Conservation (phyloP, 2,113 vertebrate genomes). For the Mola mola region DNA sequence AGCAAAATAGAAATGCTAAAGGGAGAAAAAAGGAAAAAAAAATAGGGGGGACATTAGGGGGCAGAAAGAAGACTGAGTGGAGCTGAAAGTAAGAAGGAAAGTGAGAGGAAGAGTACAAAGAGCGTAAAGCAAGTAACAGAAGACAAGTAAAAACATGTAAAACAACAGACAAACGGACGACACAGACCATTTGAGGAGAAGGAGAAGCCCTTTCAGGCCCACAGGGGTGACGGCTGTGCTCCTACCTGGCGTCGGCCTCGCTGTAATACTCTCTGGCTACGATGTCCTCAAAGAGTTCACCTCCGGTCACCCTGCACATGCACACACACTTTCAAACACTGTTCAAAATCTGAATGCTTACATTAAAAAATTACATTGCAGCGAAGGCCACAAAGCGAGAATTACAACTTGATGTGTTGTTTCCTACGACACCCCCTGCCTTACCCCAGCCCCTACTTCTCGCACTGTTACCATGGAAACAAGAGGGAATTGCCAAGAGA, state of each 20-base stretch:
- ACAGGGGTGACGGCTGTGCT: not conserved
- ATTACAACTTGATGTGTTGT: constrained; percentile 16
- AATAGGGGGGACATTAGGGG: too few relatives aligned
- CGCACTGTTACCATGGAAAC: constrained; percentile 73
- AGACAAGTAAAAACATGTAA: not conserved
- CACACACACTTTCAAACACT: constrained; percentile 26
- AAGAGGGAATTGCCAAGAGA: constrained; percentile 61
- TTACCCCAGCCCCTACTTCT: constrained; percentile 17
- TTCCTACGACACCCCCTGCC: constrained; percentile 9
- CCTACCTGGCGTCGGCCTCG: constrained; percentile 83
- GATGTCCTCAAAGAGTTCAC: constrained; percentile 84
- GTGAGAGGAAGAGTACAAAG: not conserved
- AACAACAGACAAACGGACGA: constrained; percentile 18
- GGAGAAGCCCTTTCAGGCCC: constrained; percentile 17
- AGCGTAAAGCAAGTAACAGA: not conserved
- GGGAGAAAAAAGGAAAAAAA: not conserved
- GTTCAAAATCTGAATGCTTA: too few relatives aligned
- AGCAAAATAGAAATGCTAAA: not conserved
- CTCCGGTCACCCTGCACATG: constrained; percentile 79
- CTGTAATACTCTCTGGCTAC: constrained; percentile 85
- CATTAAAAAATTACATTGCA: too few relatives aligned
- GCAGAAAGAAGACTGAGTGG: not conserved
- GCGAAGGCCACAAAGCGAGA: too few relatives aligned
- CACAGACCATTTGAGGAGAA: constrained; percentile 22
- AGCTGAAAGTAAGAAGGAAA: not conserved